Conservation (phyloP, 2,113 vertebrate species). For the Sphyrna mokarran region DNA sequence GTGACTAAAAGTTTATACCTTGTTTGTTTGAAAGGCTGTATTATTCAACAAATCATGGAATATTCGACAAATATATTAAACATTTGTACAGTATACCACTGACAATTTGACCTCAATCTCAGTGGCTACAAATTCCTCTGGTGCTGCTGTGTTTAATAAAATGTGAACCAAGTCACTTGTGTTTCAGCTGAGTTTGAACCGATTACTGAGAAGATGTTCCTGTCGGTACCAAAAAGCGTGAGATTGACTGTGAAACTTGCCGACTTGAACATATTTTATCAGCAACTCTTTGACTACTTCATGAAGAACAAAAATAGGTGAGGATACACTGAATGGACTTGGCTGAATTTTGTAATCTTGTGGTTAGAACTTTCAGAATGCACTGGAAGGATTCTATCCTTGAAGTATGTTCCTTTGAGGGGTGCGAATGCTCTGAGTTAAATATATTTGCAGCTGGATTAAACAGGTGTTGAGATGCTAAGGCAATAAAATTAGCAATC, state of each 20-base stretch:
- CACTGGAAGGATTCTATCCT: not conserved
- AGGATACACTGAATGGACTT: not conserved
- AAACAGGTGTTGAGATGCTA: too few species aligned
- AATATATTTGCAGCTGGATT: too few species aligned
- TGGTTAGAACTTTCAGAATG: too few species aligned
- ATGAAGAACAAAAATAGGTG: constrained; percentile 45
- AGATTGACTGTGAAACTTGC: constrained; percentile 45
- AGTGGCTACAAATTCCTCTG: not conserved
- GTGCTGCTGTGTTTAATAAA: not conserved
- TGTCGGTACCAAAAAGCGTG: constrained; percentile 43
- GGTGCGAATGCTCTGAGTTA: too few species aligned
- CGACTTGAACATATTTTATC: constrained; percentile 50
- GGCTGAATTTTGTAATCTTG: not conserved
- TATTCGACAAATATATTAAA: not conserved
- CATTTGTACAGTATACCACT: not conserved
- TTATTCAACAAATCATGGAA: not conserved
- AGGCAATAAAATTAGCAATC: not conserved
- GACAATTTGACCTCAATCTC: not conserved
- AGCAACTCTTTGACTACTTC: constrained; percentile 49
- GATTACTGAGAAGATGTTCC: constrained; percentile 44
- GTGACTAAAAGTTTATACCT: not conserved
- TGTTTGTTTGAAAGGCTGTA: not conserved
- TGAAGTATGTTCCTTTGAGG: too few species aligned
- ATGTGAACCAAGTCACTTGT: not conserved
- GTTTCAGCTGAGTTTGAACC: constrained; percentile 40